Conservation (phyloP, 2,113 vertebrate genomes). For the Odocoileus virginianus region DNA sequence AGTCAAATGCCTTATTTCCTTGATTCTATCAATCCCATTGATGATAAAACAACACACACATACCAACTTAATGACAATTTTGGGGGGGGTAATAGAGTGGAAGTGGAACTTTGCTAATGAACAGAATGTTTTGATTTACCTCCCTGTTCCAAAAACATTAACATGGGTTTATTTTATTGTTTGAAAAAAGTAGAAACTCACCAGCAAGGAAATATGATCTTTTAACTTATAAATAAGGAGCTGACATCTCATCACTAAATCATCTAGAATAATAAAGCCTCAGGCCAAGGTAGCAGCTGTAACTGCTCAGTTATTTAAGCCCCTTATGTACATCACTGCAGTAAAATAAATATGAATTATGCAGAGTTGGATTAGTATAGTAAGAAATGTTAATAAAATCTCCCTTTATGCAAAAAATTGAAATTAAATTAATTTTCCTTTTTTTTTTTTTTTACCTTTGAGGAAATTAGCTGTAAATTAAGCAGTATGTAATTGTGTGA, state of each 20-base stretch:
- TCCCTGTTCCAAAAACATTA: not conserved
- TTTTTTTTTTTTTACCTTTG: not conserved
- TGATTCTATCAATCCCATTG: not conserved
- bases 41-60: not conserved
- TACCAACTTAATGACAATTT: not conserved
- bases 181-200: not conserved
- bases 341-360: not conserved
- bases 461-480: not conserved
- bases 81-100: not conserved
- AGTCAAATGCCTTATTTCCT: not conserved
- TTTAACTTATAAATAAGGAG: not conserved
- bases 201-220: not conserved
- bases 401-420: not conserved
- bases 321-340: not conserved
- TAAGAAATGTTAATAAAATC: not conserved
- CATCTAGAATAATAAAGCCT: not conserved
- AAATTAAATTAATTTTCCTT: not conserved
- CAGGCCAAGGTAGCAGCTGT: not conserved
- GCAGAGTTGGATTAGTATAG: not conserved
- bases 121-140: not conserved
- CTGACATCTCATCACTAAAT: not conserved
- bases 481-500: not conserved
- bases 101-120: not conserved
- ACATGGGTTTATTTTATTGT: not conserved
- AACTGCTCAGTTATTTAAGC: not conserved